phyloP scores from a whole-genome alignment of 2,113 vertebrate species.

The Osmerus mordax region DNA sequence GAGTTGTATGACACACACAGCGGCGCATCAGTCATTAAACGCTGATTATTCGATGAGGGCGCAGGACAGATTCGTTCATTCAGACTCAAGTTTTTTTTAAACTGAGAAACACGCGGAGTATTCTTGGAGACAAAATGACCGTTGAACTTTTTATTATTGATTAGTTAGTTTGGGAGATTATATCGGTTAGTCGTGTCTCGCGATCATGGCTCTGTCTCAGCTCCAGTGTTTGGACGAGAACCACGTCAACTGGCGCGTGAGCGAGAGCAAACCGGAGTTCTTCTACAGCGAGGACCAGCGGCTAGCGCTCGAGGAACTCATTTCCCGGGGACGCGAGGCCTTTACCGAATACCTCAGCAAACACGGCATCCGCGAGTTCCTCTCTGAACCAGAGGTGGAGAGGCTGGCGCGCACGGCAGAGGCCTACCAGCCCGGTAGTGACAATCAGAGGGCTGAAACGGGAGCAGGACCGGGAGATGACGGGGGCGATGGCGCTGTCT shows the following conservation, averaged over 20 bases:
- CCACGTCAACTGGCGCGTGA: slow-evolving; percentile 92
- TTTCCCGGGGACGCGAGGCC: slow-evolving; percentile 73
- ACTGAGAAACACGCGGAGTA: too few species aligned
- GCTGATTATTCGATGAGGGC: background rate
- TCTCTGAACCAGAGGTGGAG: slow-evolving; percentile 85
- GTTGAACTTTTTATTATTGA: too few species aligned
- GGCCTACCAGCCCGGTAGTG: slow-evolving; percentile 80
- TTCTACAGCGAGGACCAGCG: slow-evolving; percentile 95
- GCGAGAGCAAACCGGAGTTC: slow-evolving; percentile 91
- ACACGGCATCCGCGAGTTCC: slow-evolving; percentile 81
- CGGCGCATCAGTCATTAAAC: background rate
- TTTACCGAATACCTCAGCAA: slow-evolving; percentile 77
- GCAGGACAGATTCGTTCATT: background rate
- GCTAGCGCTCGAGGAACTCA: slow-evolving; percentile 83
- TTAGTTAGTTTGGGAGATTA: background rate
- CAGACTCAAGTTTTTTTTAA: background rate
- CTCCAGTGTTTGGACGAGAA: slow-evolving; percentile 92
- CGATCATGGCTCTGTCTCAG: slow-evolving; percentile 88
- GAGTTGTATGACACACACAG: background rate
- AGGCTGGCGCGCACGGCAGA: slow-evolving; percentile 73
- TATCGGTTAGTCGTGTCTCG: background rate
- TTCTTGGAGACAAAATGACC: too few species aligned
- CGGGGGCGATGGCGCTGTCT: slow-evolving; percentile 69
- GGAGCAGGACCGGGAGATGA: slow-evolving; percentile 44
- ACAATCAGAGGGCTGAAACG: slow-evolving; percentile 63